Evolutionary conservation across 2,888 invertebrate genomes (phyloP).

Genomic region (Watsonalla cultraria): DNA sequence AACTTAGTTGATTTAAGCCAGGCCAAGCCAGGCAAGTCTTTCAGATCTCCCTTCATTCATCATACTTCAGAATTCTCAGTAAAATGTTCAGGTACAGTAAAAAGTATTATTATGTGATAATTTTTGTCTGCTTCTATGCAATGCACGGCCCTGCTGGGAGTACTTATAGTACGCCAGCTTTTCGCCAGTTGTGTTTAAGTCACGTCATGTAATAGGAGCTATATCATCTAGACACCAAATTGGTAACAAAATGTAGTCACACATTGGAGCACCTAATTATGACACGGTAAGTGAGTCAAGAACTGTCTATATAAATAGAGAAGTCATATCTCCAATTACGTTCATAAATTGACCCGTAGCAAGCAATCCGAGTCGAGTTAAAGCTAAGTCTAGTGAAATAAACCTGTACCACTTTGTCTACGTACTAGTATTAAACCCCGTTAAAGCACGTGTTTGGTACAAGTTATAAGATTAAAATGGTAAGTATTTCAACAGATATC

Average conservation of each 20-base stretch:
- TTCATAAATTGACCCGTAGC: slow-evolving; percentile 37
- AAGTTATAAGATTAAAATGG: slow-evolving; percentile 27
- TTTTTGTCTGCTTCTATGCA: no score
- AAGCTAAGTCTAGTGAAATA: slow-evolving; percentile 54
- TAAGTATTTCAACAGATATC: no score
- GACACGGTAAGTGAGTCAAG: neutral
- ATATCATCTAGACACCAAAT: neutral
- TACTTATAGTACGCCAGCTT: no score
- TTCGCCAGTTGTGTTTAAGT: no score
- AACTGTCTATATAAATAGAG: slow-evolving; percentile 7
- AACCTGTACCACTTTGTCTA: slow-evolving; percentile 58
- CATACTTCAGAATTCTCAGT: no score
- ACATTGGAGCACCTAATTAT: neutral
- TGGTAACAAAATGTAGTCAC: neutral
- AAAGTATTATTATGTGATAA: no score
- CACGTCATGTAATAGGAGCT: no score
- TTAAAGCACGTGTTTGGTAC: slow-evolving; percentile 38
- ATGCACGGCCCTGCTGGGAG: no score
- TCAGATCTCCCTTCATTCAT: no score
- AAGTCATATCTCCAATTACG: slow-evolving; percentile 36
- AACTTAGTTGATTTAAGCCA: no score
- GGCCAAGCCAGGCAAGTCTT: no score
- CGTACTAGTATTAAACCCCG: slow-evolving; percentile 52
- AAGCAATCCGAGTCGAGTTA: slow-evolving; percentile 27
- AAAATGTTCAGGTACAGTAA: no score